These are phyloP conservation scores for Argopecten irradians DNA, from an alignment of 1,140 invertebrate genomes.

Conservation along the genomic window DNA sequence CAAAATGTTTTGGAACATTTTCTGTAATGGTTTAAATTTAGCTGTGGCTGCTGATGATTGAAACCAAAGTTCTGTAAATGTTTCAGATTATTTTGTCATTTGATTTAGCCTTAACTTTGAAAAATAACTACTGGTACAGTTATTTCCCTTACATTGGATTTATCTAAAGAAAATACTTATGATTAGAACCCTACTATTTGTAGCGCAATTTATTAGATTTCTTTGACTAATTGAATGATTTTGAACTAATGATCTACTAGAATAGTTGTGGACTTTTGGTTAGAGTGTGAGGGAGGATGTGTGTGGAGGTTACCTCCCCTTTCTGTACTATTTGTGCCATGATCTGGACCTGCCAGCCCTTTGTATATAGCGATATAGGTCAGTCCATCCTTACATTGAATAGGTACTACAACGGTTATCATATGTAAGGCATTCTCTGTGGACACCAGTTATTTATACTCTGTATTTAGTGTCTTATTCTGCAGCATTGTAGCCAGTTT, in stretches of 20 bases:
- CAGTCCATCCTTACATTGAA: neutral
- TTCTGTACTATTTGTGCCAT: neutral
- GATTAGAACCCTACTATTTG: neutral
- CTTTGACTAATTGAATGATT: neutral
- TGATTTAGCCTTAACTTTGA: neutral
- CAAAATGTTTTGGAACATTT: neutral
- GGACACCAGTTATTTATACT: neutral
- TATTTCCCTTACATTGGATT: neutral
- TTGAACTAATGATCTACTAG: neutral
- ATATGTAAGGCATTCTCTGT: neutral
- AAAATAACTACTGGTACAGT: neutral
- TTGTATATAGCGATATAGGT: neutral
- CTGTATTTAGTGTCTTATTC: slow-evolving; percentile 6
- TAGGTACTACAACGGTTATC: neutral
- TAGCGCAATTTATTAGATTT: slow-evolving; percentile 12
- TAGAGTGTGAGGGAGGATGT: neutral
- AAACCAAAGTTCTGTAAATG: neutral
- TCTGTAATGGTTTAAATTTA: neutral
- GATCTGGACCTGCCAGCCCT: neutral
- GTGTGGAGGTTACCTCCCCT: slow-evolving; percentile 7
- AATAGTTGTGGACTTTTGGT: neutral
- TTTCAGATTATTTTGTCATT: neutral
- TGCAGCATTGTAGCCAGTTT: neutral
- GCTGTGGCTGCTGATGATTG: neutral
- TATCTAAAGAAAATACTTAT: neutral